These are phyloP conservation scores for Argyresthia albistria DNA, from an alignment of 2,888 invertebrate genomes.

Conservation along the genomic window DNA sequence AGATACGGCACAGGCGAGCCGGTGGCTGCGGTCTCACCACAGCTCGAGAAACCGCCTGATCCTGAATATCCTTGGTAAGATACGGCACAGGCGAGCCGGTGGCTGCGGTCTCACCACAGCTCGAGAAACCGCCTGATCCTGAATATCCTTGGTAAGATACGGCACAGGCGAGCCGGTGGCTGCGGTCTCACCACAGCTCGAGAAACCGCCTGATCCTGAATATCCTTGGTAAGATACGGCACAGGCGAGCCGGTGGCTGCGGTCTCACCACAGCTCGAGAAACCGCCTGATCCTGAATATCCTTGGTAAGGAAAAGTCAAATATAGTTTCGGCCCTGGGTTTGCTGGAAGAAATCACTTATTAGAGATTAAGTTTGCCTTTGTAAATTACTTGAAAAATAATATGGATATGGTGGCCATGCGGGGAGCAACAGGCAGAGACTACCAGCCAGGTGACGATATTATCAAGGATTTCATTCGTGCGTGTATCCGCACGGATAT, in stretches of 20 bases:
- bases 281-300: too few relatives aligned
- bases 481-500: too few relatives aligned
- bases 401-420: too few relatives aligned
- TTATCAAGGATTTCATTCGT: too few relatives aligned
- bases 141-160: slow-evolving; percentile 79
- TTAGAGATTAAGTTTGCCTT: too few relatives aligned
- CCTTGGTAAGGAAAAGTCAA: not conserved
- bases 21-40: slow-evolving; percentile 54
- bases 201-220: slow-evolving; percentile 76
- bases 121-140: slow-evolving; percentile 76
- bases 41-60: slow-evolving; percentile 76
- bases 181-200: slow-evolving; percentile 64
- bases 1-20: slow-evolving; percentile 48
- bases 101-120: slow-evolving; percentile 57
- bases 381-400: too few relatives aligned
- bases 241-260: too few relatives aligned
- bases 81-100: slow-evolving; percentile 49
- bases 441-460: too few relatives aligned
- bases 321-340: too few relatives aligned
- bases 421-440: too few relatives aligned
- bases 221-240: slow-evolving; percentile 79
- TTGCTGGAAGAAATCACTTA: too few relatives aligned
- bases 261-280: too few relatives aligned
- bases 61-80: slow-evolving; percentile 80
- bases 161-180: slow-evolving; percentile 55